Evolutionary conservation across 1,140 invertebrate species (phyloP).

Genomic region (Nasonia vitripennis): DNA sequence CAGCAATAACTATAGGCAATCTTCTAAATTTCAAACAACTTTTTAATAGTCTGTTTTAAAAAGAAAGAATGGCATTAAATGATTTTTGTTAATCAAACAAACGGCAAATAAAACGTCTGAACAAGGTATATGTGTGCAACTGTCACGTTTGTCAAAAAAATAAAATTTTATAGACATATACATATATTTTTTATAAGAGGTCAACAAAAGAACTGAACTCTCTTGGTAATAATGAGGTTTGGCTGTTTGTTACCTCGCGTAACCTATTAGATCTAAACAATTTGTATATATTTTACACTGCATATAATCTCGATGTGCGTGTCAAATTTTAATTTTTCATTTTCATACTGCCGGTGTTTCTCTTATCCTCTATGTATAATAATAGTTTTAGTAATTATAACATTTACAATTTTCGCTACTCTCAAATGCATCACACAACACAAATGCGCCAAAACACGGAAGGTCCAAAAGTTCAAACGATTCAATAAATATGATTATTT

Average conservation of each 20-base stretch:
- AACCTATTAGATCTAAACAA: conserved; percentile 45
- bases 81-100: conserved; percentile 52
- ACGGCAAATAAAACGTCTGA: conserved; percentile 51
- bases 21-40: neutral
- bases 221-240: conserved; percentile 4
- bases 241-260: conserved; percentile 9
- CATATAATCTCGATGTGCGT: conserved; percentile 51
- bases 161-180: conserved; percentile 49
- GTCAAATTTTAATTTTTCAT: conserved; percentile 49
- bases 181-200: conserved; percentile 61
- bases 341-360: conserved; percentile 24
- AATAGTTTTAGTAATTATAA: conserved; percentile 6
- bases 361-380: neutral
- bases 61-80: neutral
- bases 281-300: conserved; percentile 64
- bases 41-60: neutral
- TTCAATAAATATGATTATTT: conserved; percentile 16
- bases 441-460: conserved; percentile 19
- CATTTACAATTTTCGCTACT: neutral
- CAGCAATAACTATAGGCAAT: conserved; percentile 18
- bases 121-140: neutral
- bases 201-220: conserved; percentile 41
- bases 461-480: conserved; percentile 18
- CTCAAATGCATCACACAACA: neutral
- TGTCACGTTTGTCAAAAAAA: conserved; percentile 40